Conservation (phyloP, 2,797 vertebrate genomes). For the Monodelphis domestica region DNA sequence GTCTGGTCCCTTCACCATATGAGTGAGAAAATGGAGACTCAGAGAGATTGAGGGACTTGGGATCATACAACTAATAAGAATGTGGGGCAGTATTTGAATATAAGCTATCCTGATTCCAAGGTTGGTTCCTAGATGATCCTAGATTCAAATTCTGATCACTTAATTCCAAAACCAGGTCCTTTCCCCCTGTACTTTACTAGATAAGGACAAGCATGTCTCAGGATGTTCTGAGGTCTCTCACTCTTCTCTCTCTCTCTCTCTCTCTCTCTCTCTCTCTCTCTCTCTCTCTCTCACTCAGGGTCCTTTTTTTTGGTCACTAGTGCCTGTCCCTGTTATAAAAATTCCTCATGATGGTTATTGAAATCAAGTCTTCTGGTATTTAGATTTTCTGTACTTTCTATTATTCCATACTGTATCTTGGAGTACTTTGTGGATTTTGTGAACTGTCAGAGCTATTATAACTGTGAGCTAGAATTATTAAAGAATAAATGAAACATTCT, state of each 20-base stretch:
- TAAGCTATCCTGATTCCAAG: background rate
- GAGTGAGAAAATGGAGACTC: background rate
- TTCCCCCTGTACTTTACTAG: background rate
- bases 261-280: too few species aligned
- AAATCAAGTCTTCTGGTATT: background rate
- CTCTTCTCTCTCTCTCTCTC: too few species aligned
- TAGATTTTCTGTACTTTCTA: background rate
- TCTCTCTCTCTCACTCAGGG: too few species aligned
- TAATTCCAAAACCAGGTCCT: background rate
- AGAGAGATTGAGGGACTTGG: background rate
- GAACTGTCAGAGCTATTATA: background rate
- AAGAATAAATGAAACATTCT: background rate
- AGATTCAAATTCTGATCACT: background rate
- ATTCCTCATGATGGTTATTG: background rate
- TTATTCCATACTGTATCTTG: background rate
- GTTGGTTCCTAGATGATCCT: background rate
- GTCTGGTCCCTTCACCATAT: background rate
- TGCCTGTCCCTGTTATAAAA: background rate
- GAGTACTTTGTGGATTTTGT: background rate
- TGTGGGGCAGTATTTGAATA: background rate
- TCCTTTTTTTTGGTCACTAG: background rate
- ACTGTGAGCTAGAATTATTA: background rate
- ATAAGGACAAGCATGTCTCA: background rate
- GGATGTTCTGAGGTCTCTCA: background rate
- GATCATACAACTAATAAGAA: background rate